Evolutionary conservation across 92 coral and sea anemone genomes (phyloP).

Genomic region (Heteractis magnifica): DNA sequence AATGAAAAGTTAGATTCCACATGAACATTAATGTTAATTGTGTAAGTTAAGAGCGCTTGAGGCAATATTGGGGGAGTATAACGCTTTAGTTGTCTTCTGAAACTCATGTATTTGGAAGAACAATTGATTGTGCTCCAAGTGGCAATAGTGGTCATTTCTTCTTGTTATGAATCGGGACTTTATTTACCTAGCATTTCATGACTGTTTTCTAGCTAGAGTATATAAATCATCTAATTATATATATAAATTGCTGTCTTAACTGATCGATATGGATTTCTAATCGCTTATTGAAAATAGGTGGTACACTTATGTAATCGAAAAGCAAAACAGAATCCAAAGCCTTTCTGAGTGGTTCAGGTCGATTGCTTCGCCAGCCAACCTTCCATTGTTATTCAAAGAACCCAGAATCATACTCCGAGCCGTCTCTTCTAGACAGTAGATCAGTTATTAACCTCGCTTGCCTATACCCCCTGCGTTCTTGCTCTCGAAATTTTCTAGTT

Average conservation of each 20-base stretch:
- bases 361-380: slow-evolving; percentile 8
- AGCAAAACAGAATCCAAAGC: slow-evolving; percentile 3
- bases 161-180: neutral
- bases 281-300: slow-evolving; percentile 26
- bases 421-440: neutral
- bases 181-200: slow-evolving; percentile 2
- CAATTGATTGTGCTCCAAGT: slow-evolving; percentile 2
- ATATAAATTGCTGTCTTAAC: slow-evolving; percentile 45
- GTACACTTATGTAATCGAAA: slow-evolving; percentile 23
- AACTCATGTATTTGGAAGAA: slow-evolving; percentile 1
- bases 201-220: slow-evolving; percentile 1
- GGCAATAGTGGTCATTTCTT: neutral
- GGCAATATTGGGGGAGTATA: slow-evolving; percentile 3
- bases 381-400: neutral
- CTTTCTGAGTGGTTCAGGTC: neutral
- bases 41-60: slow-evolving; percentile 19
- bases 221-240: slow-evolving; percentile 32
- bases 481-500: no score
- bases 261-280: slow-evolving; percentile 36
- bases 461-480: neutral
- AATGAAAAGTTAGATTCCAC: slow-evolving; percentile 14
- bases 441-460: neutral
- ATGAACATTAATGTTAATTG: slow-evolving; percentile 31
- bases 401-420: neutral
- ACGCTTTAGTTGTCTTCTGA: neutral